phyloP scores from a whole-genome alignment of 2,797 vertebrate species.

The Phrynocephalus vlangalii region DNA sequence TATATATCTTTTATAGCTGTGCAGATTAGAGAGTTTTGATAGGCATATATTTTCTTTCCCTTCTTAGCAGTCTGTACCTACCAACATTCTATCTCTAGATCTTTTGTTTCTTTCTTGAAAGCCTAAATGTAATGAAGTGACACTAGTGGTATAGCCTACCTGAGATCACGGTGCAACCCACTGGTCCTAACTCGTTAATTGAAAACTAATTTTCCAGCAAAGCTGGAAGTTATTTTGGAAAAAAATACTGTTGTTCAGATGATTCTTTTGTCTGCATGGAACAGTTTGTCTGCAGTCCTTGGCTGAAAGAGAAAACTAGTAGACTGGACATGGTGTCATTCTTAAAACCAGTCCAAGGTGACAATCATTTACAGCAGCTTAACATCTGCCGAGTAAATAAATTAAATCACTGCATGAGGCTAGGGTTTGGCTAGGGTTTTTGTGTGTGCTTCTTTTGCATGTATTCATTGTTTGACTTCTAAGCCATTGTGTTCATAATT shows the following conservation, averaged over 20 bases:
- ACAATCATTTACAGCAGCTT: constrained; percentile 7
- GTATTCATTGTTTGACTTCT: background rate
- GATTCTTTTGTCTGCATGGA: constrained; percentile 20
- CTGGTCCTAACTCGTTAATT: background rate
- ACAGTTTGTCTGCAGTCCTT: constrained; percentile 19
- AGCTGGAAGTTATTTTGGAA: constrained; percentile 14
- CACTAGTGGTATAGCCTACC: background rate
- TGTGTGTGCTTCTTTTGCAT: background rate
- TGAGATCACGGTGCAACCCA: background rate
- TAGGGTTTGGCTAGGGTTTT: background rate
- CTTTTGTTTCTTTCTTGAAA: background rate
- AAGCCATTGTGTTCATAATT: background rate
- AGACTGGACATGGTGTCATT: constrained; percentile 34
- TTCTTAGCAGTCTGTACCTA: background rate
- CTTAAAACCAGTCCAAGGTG: constrained; percentile 28
- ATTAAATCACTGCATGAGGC: constrained; percentile 37
- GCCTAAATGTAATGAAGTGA: background rate
- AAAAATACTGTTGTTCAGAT: constrained; percentile 17
- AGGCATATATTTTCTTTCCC: background rate
- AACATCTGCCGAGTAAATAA: constrained; percentile 33
- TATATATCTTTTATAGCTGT: background rate
- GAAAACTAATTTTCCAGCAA: constrained; percentile 2
- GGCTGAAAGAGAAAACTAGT: constrained; percentile 25
- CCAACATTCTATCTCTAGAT: background rate
- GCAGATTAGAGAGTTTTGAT: background rate